These are phyloP conservation scores for Pseudocheirus occidentalis DNA, from an alignment of 2,797 vertebrate genomes.

Conservation along the genomic window DNA sequence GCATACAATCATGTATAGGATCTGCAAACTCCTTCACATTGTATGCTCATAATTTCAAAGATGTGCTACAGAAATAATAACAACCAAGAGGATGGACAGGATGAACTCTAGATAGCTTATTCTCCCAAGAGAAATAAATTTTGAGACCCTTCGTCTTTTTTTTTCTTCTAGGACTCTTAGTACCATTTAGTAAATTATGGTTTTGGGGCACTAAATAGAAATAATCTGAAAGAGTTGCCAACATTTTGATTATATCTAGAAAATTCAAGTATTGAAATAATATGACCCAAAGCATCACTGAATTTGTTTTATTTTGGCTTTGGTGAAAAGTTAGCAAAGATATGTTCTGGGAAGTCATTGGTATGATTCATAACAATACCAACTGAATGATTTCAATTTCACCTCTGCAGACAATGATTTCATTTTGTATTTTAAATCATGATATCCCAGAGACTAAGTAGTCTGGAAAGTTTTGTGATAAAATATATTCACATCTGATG, in stretches of 20 bases:
- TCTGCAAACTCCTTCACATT: no score
- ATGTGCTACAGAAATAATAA: background rate
- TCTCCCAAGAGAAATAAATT: conserved; percentile 18
- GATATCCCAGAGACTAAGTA: conserved; percentile 4
- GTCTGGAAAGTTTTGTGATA: conserved; percentile 10
- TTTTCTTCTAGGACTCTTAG: background rate
- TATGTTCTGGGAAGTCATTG: conserved; percentile 11
- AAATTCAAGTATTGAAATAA: background rate
- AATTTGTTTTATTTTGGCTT: background rate
- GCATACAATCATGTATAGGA: no score
- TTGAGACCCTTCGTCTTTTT: background rate
- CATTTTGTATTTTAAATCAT: background rate
- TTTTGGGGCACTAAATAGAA: conserved; percentile 41
- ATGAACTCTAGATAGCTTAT: background rate
- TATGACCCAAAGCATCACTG: conserved; percentile 2
- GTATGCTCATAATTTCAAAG: background rate
- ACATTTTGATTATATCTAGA: conserved; percentile 35
- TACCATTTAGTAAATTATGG: background rate
- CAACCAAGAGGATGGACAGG: background rate
- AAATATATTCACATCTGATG: background rate
- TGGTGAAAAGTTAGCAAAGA: background rate
- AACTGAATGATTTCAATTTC: background rate
- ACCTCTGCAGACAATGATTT: conserved; percentile 3
- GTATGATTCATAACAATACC: background rate
- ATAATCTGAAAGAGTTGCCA: conserved; percentile 30